Percentiles rank a stretch among this genome's conserved stretches.
Evolutionary conservation across 2,888 invertebrate species (phyloP).

Genomic region (Odontocerum albicorne): DNA sequence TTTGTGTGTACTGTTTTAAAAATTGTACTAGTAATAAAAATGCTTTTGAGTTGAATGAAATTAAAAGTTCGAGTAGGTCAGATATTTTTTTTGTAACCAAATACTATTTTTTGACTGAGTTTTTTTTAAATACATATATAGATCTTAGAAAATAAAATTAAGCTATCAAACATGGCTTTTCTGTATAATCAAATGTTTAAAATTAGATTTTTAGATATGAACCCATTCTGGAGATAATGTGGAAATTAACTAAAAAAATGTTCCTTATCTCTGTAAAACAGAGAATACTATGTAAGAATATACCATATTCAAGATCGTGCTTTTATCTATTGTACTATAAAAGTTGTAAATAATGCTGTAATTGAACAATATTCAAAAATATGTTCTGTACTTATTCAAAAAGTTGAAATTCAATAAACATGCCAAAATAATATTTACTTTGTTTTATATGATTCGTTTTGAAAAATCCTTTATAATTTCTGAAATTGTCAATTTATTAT

Average conservation of each 20-base stretch:
- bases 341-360: conserved; percentile 10
- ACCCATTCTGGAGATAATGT: neutral
- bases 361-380: neutral
- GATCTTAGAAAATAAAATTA: too few species aligned
- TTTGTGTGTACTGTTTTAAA: too few species aligned
- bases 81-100: conserved; percentile 33
- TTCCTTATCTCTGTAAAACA: conserved; percentile 37
- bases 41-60: too few species aligned
- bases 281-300: conserved; percentile 23
- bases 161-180: too few species aligned
- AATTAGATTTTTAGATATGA: neutral
- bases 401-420: conserved; percentile 22
- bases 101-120: conserved; percentile 37
- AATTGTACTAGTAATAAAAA: too few species aligned
- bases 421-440: conserved; percentile 18
- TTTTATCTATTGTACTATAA: conserved; percentile 14
- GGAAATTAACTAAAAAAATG: conserved; percentile 27
- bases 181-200: too few species aligned
- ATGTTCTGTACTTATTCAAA: conserved; percentile 2
- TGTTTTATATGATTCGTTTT: conserved; percentile 19
- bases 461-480: neutral
- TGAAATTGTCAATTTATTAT: neutral
- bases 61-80: conserved; percentile 15
- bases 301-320: conserved; percentile 14
- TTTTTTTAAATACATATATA: conserved; percentile 18